phyloP scores from a whole-genome alignment of 2,888 invertebrate genomes.

The Yponomeuta malinellus region DNA sequence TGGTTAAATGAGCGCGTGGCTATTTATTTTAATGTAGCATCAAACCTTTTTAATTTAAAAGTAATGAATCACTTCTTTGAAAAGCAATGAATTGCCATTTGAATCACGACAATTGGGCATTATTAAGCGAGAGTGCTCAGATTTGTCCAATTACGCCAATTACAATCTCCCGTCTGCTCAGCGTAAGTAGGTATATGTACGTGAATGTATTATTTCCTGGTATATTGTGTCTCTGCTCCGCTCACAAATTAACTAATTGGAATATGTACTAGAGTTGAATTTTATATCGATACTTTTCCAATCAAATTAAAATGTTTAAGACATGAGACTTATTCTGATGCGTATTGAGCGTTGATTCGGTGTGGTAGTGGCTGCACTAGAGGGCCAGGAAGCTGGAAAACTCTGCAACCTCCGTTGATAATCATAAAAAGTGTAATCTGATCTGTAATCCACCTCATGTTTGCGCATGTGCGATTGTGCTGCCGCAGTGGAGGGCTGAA shows the following conservation, averaged over 20 bases:
- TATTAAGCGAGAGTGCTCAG: constrained; percentile 67
- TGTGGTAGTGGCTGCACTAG: no score
- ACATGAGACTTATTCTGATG: no score
- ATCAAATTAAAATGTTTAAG: no score
- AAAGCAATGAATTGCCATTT: constrained; percentile 69
- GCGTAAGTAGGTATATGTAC: constrained; percentile 37
- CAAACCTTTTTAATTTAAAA: constrained; percentile 55
- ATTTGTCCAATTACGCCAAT: constrained; percentile 74
- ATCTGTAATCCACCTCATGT: constrained; percentile 22
- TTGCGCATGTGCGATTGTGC: constrained; percentile 17
- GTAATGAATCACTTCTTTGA: constrained; percentile 68
- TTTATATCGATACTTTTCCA: neutral
- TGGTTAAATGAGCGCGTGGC: constrained; percentile 9
- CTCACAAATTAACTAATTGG: constrained; percentile 71
- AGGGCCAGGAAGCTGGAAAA: neutral
- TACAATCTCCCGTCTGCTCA: constrained; percentile 61
- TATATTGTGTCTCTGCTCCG: constrained; percentile 70
- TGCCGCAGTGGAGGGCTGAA: constrained; percentile 7
- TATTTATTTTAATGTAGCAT: constrained; percentile 23
- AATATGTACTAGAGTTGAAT: constrained; percentile 27
- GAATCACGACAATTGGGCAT: constrained; percentile 69
- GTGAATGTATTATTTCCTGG: constrained; percentile 65
- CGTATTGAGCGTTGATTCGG: no score
- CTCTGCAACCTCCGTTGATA: constrained; percentile 13
- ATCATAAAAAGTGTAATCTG: constrained; percentile 34